A percentile compares a stretch with the other conserved stretches of the same genome.
Evolutionary conservation across 1,140 invertebrate genomes (phyloP).

Genomic region (Calosoma granatense): DNA sequence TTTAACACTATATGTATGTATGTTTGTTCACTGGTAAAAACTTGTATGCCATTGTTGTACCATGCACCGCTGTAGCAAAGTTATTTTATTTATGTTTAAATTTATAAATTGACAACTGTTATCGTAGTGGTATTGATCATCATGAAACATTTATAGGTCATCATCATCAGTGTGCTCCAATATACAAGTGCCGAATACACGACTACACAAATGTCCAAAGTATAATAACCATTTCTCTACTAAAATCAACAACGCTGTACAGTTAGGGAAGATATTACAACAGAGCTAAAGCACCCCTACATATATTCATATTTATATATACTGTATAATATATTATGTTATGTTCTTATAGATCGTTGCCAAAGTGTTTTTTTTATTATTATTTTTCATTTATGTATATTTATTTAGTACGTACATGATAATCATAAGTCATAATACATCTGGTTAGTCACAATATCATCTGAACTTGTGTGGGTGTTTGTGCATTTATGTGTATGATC

Average conservation of each 20-base stretch:
- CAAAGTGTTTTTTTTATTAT: neutral
- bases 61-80: neutral
- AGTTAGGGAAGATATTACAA: conserved; percentile 6
- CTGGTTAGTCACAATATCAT: no score
- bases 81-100: no score
- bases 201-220: neutral
- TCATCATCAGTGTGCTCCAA: neutral
- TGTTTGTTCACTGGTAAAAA: neutral
- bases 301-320: neutral
- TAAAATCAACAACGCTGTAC: conserved; percentile 6
- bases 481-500: no score
- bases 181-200: conserved; percentile 1
- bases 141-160: conserved; percentile 9
- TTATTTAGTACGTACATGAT: no score
- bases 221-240: conserved; percentile 1
- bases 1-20: neutral
- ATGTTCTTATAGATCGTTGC: neutral
- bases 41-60: no score
- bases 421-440: no score
- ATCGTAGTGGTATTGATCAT: neutral
- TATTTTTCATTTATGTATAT: no score
- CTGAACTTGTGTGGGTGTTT: no score
- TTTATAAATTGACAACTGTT: conserved; percentile 8
- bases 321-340: neutral
- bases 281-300: conserved; percentile 3